phyloP scores from a whole-genome alignment of 2,888 invertebrate species.

The Dorcus parallelipipedus region DNA sequence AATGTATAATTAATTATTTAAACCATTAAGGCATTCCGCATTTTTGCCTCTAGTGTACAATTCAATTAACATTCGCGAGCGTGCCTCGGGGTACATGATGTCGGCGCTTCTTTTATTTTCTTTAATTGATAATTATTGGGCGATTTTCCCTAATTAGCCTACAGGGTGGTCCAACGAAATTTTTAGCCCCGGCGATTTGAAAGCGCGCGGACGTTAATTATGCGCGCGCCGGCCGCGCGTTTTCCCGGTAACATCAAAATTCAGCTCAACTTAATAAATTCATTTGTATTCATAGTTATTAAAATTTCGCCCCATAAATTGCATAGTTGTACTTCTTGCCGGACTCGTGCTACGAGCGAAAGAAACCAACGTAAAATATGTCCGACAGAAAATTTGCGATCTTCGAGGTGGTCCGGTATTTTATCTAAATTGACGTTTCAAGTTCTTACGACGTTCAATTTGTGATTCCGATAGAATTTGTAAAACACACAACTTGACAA shows the following conservation, averaged over 20 bases:
- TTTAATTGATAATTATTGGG: constrained; percentile 47
- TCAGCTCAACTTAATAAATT: too few relatives aligned
- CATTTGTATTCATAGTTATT: too few relatives aligned
- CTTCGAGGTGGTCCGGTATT: neutral
- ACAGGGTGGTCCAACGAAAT: constrained; percentile 39
- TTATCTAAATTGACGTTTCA: constrained; percentile 1
- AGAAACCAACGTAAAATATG: neutral
- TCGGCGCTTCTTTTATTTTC: constrained; percentile 36
- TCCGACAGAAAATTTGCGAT: constrained; percentile 1
- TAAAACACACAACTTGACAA: neutral
- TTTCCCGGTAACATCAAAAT: too few relatives aligned
- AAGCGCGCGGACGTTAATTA: too few relatives aligned
- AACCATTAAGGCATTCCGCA: constrained; percentile 28
- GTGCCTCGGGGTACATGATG: constrained; percentile 11
- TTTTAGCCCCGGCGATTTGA: too few relatives aligned
- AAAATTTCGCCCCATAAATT: too few relatives aligned
- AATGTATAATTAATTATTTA: constrained; percentile 35
- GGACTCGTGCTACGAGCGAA: too few relatives aligned
- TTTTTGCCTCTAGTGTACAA: constrained; percentile 30
- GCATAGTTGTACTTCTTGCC: too few relatives aligned
- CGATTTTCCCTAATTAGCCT: constrained; percentile 44
- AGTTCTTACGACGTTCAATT: constrained; percentile 1
- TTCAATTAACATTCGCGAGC: constrained; percentile 36
- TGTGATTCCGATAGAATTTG: neutral
- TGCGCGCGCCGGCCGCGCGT: too few relatives aligned